phyloP scores from a whole-genome alignment of 2,888 invertebrate genomes.

The Lypha dubia region DNA sequence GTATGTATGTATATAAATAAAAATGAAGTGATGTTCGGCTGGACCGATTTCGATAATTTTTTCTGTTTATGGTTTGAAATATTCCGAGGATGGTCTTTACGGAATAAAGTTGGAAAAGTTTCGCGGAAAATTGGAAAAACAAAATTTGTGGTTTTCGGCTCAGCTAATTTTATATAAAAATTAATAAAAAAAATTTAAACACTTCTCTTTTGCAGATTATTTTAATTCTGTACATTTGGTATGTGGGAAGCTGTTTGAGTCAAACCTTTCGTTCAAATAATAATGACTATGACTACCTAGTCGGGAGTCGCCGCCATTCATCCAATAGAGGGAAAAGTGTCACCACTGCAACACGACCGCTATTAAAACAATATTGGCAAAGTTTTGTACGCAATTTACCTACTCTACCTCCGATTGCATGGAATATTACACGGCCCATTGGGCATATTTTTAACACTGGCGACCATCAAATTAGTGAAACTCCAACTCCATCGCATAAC shows the following conservation, averaged over 20 bases:
- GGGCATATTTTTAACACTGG: conserved; percentile 77
- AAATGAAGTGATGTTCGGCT: too few relatives aligned
- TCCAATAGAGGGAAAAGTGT: conserved; percentile 13
- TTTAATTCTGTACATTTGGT: conserved; percentile 26
- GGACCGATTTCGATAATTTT: too few relatives aligned
- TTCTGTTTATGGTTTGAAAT: too few relatives aligned
- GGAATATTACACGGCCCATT: conserved; percentile 78
- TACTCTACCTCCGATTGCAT: conserved; percentile 69
- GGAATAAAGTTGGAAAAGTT: too few relatives aligned
- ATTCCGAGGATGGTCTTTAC: too few relatives aligned
- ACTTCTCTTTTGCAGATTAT: conserved; percentile 50
- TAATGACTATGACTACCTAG: conserved; percentile 30
- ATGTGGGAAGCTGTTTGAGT: conserved; percentile 13
- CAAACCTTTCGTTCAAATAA: conserved; percentile 8
- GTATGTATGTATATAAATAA: too few relatives aligned
- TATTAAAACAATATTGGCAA: conserved; percentile 76
- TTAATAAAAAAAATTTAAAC: background rate
- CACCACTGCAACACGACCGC: conserved; percentile 26
- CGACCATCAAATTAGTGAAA: conserved; percentile 75
- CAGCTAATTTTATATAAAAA: background rate
- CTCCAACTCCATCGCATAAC: conserved; percentile 72
- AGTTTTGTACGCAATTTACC: conserved; percentile 77
- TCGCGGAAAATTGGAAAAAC: too few relatives aligned
- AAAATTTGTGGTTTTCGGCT: too few relatives aligned
- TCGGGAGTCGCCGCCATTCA: conserved; percentile 8